Conservation (phyloP, 2,888 invertebrate genomes). For the Cerastis rubricosa region DNA sequence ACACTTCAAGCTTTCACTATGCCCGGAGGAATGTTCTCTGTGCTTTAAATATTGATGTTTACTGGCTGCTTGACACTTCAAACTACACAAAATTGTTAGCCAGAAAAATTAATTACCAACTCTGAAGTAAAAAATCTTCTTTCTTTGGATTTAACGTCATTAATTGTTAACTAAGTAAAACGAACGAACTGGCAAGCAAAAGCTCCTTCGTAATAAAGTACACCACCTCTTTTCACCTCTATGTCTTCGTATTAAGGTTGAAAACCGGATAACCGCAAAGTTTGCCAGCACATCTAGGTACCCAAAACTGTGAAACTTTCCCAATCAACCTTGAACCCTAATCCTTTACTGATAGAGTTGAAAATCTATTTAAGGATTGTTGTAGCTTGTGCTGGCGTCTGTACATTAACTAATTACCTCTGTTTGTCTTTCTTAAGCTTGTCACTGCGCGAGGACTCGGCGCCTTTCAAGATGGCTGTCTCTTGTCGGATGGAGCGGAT, state of each 20-base stretch:
- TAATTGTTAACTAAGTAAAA: slow-evolving; percentile 14
- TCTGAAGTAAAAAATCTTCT: neutral
- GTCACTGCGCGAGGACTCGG: slow-evolving; percentile 92
- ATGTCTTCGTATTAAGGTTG: neutral
- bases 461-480: slow-evolving; percentile 92
- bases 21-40: neutral
- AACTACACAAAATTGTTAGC: neutral
- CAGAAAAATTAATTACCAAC: neutral
- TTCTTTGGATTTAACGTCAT: neutral
- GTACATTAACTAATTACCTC: slow-evolving; percentile 79
- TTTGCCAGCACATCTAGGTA: neutral
- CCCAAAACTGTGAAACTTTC: too few species aligned
- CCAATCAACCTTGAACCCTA: too few species aligned
- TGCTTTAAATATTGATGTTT: neutral
- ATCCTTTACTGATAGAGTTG: too few species aligned
- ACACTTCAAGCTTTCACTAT: too few species aligned
- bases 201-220: slow-evolving; percentile 12
- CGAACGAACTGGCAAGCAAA: neutral
- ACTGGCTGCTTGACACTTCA: neutral
- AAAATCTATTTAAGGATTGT: too few species aligned
- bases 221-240: neutral
- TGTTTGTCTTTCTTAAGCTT: slow-evolving; percentile 91
- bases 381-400: too few species aligned
- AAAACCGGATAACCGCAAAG: neutral
- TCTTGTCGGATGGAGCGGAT: slow-evolving; percentile 92